Base-by-base conservation (phyloP, 2,113 vertebrate genomes). In the Albula goreensis region DNA sequence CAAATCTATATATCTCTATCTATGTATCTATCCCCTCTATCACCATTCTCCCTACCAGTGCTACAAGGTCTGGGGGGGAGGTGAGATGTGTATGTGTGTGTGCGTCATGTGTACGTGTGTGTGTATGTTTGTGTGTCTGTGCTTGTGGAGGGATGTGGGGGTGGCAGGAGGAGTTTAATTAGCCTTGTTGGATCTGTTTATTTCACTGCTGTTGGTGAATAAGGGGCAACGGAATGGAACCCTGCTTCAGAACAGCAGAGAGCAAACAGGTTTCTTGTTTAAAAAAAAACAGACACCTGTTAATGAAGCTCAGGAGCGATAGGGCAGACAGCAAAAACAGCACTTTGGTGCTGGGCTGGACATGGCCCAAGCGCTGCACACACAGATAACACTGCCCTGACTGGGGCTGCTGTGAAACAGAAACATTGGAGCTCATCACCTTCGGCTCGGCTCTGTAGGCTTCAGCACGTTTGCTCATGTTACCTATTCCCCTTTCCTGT, bases 271-370 rank as follows among this genome's bases (percentile, higher is more conserved):
- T 88, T 81, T 82, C 80, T 74, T n/a, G n/a, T n/a, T n/a, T n/a
- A n/a, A n/a, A n/a, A n/a, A n/a, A 48, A 87, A 81, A 63, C 79
- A 48, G 74, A 48, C 19, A 60, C 56, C 70, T 60, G 41, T 84
- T 83, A 87, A 89, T 86, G 85, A 87, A 84, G 83, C 78, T 10
- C 56, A n/a, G 83, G 87, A 89, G 88, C 90, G 88, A 90, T 89
- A 84, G 70, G 25, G 56, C 11, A 53, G 66, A 77, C 83, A 74
- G 31, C n/a, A n/a, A n/a, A n/a, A n/a, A n/a, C n/a, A 19, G 49
- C 17, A 19, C 79, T 52, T 9, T 19, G 19, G n/a, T 10, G 25
- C 5, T 2, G 6, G 60, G 3, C 60, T 31, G 66, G 17, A 10
- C 8, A 8, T n/a, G 66, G 22, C n/a, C 66, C 3, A 17, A 74